Conservation (phyloP, 2,113 vertebrate genomes). For the Lycocorax pyrrhopterus region DNA sequence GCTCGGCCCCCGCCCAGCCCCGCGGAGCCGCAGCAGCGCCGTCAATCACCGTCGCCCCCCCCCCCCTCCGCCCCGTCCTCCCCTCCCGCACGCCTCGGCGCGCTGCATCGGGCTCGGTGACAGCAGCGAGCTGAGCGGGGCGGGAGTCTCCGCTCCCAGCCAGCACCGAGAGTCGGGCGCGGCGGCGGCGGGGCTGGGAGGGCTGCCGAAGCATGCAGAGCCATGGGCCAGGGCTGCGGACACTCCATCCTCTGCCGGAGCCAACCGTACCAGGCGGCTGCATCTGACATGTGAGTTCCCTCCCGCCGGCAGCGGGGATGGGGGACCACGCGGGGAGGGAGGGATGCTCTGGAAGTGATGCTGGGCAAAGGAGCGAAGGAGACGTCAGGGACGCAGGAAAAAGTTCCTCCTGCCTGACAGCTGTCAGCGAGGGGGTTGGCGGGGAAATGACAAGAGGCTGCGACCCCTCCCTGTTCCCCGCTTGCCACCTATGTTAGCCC, state of each 20-base stretch:
- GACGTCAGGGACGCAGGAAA: not conserved
- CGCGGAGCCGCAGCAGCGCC: not conserved
- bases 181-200: not conserved
- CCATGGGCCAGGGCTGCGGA: slow-evolving; percentile 96
- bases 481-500: not conserved
- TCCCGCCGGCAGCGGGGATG: not conserved
- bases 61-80: not conserved
- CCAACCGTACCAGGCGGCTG: slow-evolving; percentile 84
- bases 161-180: not conserved
- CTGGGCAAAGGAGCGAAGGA: not conserved
- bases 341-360: not conserved
- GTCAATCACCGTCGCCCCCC: not conserved
- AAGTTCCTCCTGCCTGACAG: not conserved
- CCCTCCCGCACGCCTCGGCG: slow-evolving; percentile 54
- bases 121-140: slow-evolving; percentile 45
- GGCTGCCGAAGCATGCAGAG: slow-evolving; percentile 80
- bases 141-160: not conserved
- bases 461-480: not conserved
- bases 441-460: not conserved
- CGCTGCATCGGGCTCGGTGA: slow-evolving; percentile 67
- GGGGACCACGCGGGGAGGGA: slow-evolving; percentile 26
- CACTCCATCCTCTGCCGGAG: slow-evolving; percentile 97
- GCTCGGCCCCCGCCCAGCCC: not conserved
- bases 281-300: slow-evolving; percentile 84
- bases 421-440: not conserved